phyloP scores from a whole-genome alignment of 1,140 invertebrate species.

The Ooceraea biroi region DNA sequence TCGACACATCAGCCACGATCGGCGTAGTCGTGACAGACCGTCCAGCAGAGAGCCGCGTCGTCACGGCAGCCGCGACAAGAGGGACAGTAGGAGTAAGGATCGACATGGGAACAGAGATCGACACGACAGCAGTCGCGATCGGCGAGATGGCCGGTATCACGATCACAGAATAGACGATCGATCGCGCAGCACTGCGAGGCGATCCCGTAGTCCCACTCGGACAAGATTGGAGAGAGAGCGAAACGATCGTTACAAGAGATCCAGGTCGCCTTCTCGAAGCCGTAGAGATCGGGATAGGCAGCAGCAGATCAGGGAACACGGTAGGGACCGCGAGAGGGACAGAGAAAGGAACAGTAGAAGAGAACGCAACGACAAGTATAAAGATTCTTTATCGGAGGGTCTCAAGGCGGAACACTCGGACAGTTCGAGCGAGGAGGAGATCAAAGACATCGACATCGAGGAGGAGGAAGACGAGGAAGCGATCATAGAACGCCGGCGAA shows the following conservation, averaged over 20 bases:
- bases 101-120: slow-evolving; percentile 72
- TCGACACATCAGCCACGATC: slow-evolving; percentile 66
- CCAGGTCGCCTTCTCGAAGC: slow-evolving; percentile 80
- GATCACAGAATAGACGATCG: slow-evolving; percentile 77
- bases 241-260: slow-evolving; percentile 79
- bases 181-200: slow-evolving; percentile 74
- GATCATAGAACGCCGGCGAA: slow-evolving; percentile 96
- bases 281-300: slow-evolving; percentile 80
- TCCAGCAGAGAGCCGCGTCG: slow-evolving; percentile 71
- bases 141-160: slow-evolving; percentile 77
- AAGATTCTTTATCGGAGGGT: slow-evolving; percentile 95
- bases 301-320: slow-evolving; percentile 58
- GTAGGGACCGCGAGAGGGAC: slow-evolving; percentile 81
- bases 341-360: slow-evolving; percentile 85
- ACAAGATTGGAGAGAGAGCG: slow-evolving; percentile 77
- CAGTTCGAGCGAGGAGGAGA: slow-evolving; percentile 89
- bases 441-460: slow-evolving; percentile 91
- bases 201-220: slow-evolving; percentile 81
- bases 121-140: slow-evolving; percentile 73
- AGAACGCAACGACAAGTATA: slow-evolving; percentile 89
- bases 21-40: slow-evolving; percentile 74
- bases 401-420: slow-evolving; percentile 88
- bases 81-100: slow-evolving; percentile 77
- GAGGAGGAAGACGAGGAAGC: slow-evolving; percentile 98
- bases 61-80: slow-evolving; percentile 77